A percentile compares a stretch with the other conserved stretches of the same genome.
Conservation (phyloP, 2,888 invertebrate species). For the Drosophila subquinaria region DNA sequence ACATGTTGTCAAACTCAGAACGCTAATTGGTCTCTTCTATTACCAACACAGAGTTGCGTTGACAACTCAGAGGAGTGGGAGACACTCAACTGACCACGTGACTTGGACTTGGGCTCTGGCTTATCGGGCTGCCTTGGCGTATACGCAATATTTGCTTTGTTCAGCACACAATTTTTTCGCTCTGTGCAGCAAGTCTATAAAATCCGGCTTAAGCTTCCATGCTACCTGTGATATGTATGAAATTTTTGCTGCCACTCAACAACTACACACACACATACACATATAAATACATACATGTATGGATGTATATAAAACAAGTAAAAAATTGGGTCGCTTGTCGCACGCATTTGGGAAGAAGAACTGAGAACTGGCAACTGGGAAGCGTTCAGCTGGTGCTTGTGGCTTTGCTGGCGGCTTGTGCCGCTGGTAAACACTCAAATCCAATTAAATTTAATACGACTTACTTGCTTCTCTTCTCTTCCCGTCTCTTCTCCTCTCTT, state of each 20-base stretch:
- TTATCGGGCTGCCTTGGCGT: conserved; percentile 47
- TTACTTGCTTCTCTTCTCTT: conserved; percentile 67
- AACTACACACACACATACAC: conserved; percentile 33
- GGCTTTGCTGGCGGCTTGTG: conserved; percentile 76
- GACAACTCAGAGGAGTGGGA: conserved; percentile 50
- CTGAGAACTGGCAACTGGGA: conserved; percentile 2
- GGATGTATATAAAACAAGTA: background rate
- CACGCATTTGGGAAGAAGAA: conserved; percentile 41
- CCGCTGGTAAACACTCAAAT: conserved; percentile 81
- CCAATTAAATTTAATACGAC: conserved; percentile 82
- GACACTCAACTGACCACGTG: conserved; percentile 50
- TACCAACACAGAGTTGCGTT: conserved; percentile 47
- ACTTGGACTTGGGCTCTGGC: conserved; percentile 21
- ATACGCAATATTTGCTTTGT: conserved; percentile 75
- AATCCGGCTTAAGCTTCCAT: conserved; percentile 76
- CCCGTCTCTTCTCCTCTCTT: conserved; percentile 44
- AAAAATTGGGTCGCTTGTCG: conserved; percentile 66
- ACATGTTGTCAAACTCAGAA: conserved; percentile 11
- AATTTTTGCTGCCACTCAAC: conserved; percentile 67
- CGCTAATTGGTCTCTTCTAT: conserved; percentile 68
- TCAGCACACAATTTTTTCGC: conserved; percentile 19
- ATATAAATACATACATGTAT: background rate
- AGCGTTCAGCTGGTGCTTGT: conserved; percentile 69
- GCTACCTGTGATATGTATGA: conserved; percentile 76
- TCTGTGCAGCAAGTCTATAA: conserved; percentile 57